These are phyloP conservation scores for Trisateles emortualis DNA, from an alignment of 2,888 invertebrate genomes.

Conservation along the genomic window DNA sequence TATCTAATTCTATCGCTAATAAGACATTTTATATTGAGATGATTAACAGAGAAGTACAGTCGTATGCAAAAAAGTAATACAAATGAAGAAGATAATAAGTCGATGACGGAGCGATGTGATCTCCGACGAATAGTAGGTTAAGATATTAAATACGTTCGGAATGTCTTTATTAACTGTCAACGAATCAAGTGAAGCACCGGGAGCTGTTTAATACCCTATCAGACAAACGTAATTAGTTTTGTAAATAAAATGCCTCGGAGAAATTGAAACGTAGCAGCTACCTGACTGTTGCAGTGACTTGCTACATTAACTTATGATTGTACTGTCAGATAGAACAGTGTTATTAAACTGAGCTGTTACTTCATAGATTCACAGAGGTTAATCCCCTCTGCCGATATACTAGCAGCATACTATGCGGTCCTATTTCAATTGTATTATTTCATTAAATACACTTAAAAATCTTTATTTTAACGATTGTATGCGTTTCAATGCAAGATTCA, in stretches of 20 bases:
- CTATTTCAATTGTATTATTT: too few species aligned
- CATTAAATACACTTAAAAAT: too few species aligned
- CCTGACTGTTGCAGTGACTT: slow-evolving; percentile 81
- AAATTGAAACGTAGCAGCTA: slow-evolving; percentile 85
- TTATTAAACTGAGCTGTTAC: slow-evolving; percentile 43
- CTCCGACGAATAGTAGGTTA: slow-evolving; percentile 67
- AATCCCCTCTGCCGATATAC: slow-evolving; percentile 29
- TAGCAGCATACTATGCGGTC: background rate
- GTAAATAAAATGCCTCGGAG: slow-evolving; percentile 85
- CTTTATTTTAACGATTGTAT: slow-evolving; percentile 7
- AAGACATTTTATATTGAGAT: slow-evolving; percentile 56
- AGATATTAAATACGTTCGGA: slow-evolving; percentile 78
- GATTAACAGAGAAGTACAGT: slow-evolving; percentile 59
- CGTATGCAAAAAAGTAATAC: slow-evolving; percentile 50
- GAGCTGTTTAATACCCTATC: slow-evolving; percentile 83
- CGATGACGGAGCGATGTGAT: slow-evolving; percentile 69
- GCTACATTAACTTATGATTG: slow-evolving; percentile 72
- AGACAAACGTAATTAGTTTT: slow-evolving; percentile 87
- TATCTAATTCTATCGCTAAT: slow-evolving; percentile 60
- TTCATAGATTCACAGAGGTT: slow-evolving; percentile 40
- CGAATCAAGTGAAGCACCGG: slow-evolving; percentile 77
- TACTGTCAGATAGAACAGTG: slow-evolving; percentile 60
- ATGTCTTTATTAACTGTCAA: slow-evolving; percentile 86
- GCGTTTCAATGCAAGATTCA: slow-evolving; percentile 18
- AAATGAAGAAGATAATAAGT: slow-evolving; percentile 62